phyloP scores from a whole-genome alignment of 2,888 invertebrate genomes.

The Drosophila nr. fundita region DNA sequence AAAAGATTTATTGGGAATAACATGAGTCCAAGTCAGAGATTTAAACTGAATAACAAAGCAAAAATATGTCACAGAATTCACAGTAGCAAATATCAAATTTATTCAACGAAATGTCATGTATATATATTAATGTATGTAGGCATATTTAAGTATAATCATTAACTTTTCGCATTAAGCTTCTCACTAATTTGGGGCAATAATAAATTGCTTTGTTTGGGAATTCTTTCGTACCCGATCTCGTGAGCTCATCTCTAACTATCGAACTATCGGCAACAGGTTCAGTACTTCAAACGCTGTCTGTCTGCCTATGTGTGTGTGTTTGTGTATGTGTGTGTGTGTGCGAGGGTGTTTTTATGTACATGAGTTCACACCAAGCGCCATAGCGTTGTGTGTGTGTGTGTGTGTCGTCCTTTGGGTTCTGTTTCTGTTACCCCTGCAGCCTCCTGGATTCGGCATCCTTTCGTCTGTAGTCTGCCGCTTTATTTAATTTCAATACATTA shows the following conservation, averaged over 20 bases:
- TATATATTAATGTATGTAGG: neutral
- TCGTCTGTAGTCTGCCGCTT: conserved; percentile 10
- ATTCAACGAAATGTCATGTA: neutral
- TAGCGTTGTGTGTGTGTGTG: neutral
- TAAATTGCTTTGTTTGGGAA: neutral
- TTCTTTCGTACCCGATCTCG: too few species aligned
- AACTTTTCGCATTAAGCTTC: neutral
- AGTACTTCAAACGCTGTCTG: conserved; percentile 14
- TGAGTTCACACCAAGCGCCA: conserved; percentile 41
- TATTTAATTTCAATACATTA: conserved; percentile 53
- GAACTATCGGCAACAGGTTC: conserved; percentile 8
- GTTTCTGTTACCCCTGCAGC: conserved; percentile 20
- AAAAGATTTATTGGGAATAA: neutral
- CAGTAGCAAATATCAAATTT: too few species aligned
- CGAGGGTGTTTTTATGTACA: conserved; percentile 32
- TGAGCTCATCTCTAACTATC: conserved; percentile 17
- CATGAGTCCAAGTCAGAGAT: neutral
- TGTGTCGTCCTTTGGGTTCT: conserved; percentile 25
- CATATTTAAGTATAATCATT: neutral
- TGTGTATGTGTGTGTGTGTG: conserved; percentile 1
- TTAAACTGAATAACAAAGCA: neutral
- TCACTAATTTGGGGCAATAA: neutral
- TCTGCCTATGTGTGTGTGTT: conserved; percentile 7
- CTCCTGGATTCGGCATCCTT: conserved; percentile 1
- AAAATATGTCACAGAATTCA: too few species aligned